Conservation (phyloP, 2,888 invertebrate genomes). For the Drosophila sordidula region DNA sequence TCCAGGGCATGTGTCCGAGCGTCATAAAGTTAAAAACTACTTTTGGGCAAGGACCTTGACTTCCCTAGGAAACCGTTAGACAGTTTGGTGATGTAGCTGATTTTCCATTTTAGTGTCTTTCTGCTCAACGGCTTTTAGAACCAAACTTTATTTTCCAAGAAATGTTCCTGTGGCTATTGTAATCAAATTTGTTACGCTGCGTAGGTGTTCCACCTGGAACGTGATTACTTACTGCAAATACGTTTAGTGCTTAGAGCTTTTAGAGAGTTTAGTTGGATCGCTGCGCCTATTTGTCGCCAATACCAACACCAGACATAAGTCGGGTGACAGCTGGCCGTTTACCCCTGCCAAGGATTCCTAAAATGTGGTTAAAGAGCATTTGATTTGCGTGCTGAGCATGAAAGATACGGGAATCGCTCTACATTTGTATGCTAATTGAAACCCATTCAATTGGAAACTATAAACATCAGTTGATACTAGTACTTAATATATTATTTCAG, state of each 20-base stretch:
- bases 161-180: constrained; percentile 48
- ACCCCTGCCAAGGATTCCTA: constrained; percentile 17
- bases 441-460: constrained; percentile 72
- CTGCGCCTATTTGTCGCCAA: constrained; percentile 68
- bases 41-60: too few relatives aligned
- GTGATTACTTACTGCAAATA: constrained; percentile 41
- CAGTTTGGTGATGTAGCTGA: constrained; percentile 63
- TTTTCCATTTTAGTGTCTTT: constrained; percentile 25
- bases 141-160: constrained; percentile 28
- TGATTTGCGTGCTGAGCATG: constrained; percentile 39
- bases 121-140: constrained; percentile 30
- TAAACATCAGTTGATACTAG: not conserved
- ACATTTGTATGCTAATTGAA: constrained; percentile 84
- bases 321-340: constrained; percentile 4
- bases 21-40: constrained; percentile 54
- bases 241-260: constrained; percentile 16
- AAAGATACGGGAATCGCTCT: constrained; percentile 13
- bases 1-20: constrained; percentile 37
- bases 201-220: constrained; percentile 36
- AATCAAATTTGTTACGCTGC: constrained; percentile 74
- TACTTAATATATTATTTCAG: not conserved
- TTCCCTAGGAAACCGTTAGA: not conserved
- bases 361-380: constrained; percentile 57
- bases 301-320: constrained; percentile 25
- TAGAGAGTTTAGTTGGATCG: constrained; percentile 45